phyloP scores from a whole-genome alignment of 2,113 vertebrate genomes.

The Colius striatus region DNA sequence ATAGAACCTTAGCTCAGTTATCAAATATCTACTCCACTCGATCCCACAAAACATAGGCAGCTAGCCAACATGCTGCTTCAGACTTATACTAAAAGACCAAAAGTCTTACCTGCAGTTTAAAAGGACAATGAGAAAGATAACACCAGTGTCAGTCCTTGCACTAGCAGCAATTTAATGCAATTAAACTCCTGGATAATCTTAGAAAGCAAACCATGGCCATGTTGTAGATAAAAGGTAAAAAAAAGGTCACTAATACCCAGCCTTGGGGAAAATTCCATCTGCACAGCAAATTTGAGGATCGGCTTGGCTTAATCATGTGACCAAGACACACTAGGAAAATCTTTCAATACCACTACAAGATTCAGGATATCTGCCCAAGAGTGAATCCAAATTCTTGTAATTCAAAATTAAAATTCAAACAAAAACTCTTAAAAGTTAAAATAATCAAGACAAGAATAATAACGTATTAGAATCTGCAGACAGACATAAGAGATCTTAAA shows the following conservation, averaged over 20 bases:
- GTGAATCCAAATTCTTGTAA: background rate
- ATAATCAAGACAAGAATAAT: background rate
- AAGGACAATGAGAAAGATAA: background rate
- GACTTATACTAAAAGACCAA: background rate
- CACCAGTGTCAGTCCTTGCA: background rate
- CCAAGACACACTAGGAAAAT: background rate
- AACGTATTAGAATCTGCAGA: background rate
- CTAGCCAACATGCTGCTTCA: background rate
- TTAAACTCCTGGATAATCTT: constrained; percentile 12
- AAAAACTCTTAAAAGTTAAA: background rate
- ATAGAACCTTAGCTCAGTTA: background rate
- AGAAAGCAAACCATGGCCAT: constrained; percentile 5
- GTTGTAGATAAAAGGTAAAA: background rate
- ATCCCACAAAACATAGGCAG: background rate
- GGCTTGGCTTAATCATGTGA: background rate
- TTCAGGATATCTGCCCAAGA: background rate
- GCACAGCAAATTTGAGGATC: background rate
- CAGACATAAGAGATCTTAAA: background rate
- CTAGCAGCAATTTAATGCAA: background rate
- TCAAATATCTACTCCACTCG: background rate
- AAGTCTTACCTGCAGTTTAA: background rate
- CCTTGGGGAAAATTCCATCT: constrained; percentile 26
- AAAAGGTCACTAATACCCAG: background rate
- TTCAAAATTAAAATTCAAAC: background rate
- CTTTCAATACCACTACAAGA: background rate